Conservation (phyloP, 1,140 invertebrate genomes). For the Pseudomyrmex cubaensis region DNA sequence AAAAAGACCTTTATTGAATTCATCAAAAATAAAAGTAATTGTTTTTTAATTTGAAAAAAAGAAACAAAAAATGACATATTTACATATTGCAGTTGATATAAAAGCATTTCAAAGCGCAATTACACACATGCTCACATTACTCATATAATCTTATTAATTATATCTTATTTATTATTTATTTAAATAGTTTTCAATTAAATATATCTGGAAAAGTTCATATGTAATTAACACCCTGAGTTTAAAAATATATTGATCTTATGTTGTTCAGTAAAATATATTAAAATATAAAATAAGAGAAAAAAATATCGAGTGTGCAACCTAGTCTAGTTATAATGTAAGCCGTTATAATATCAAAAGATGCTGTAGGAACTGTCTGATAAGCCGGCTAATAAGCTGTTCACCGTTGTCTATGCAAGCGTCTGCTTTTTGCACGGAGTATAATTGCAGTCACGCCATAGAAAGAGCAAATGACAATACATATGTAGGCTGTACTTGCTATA, state of each 20-base stretch:
- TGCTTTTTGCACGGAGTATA: conserved; percentile 58
- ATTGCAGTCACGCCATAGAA: conserved; percentile 48
- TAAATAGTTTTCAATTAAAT: too few species aligned
- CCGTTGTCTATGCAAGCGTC: conserved; percentile 6
- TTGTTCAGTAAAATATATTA: too few species aligned
- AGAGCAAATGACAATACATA: conserved; percentile 36
- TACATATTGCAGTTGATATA: too few species aligned
- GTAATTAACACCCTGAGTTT: too few species aligned
- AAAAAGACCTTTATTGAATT: neutral
- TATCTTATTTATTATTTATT: too few species aligned
- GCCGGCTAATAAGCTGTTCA: conserved; percentile 9
- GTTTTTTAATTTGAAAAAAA: too few species aligned
- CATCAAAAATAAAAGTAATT: neutral
- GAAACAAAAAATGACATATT: neutral
- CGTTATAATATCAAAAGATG: neutral
- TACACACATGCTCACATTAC: too few species aligned
- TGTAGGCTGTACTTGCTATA: conserved; percentile 48
- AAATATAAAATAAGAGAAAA: neutral
- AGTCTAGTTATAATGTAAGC: conserved; percentile 53
- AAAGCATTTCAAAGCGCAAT: too few species aligned
- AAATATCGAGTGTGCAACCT: conserved; percentile 68
- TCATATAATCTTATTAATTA: too few species aligned
- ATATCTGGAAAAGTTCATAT: too few species aligned
- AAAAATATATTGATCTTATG: too few species aligned
- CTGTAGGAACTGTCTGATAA: conserved; percentile 47